These are phyloP conservation scores for Craterocephalus amniculus DNA, from an alignment of 2,797 vertebrate genomes.

Conservation along the genomic window DNA sequence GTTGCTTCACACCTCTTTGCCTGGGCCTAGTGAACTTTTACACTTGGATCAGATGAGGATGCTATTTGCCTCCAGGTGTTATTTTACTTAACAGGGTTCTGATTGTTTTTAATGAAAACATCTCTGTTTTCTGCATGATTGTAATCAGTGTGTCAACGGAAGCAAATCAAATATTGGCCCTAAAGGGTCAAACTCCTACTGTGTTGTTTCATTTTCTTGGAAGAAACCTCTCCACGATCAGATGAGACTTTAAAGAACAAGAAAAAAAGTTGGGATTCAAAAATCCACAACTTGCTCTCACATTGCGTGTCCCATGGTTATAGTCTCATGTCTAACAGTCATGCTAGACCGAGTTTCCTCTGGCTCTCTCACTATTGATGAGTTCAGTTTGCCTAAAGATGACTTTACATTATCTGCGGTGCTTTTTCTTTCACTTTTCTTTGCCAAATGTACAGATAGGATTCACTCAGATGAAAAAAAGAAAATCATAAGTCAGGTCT, in stretches of 20 bases:
- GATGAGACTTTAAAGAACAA: slow-evolving; percentile 11
- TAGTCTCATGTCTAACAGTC: slow-evolving; percentile 16
- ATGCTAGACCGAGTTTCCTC: background rate
- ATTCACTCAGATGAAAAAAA: no score
- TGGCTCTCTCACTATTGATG: background rate
- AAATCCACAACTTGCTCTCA: background rate
- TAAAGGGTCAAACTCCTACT: background rate
- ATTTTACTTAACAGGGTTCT: background rate
- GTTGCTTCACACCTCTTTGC: background rate
- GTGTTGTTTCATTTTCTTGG: background rate
- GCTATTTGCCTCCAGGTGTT: background rate
- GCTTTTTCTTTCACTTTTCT: no score
- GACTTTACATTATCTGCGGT: background rate
- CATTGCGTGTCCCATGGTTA: slow-evolving; percentile 15
- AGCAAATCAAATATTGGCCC: background rate
- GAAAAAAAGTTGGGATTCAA: slow-evolving; percentile 10
- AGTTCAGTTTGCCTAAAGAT: background rate
- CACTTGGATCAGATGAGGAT: background rate
- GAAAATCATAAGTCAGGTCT: no score
- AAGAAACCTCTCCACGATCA: slow-evolving; percentile 3
- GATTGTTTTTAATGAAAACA: background rate
- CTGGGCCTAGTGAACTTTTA: slow-evolving; percentile 9
- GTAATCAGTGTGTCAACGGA: background rate
- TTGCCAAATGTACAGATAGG: no score
- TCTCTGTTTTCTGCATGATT: slow-evolving; percentile 2